Evolutionary conservation across 2,113 vertebrate species (phyloP), one percentile per base, ranked within the genome.

Genomic region (Taurulus bubalis): DNA sequence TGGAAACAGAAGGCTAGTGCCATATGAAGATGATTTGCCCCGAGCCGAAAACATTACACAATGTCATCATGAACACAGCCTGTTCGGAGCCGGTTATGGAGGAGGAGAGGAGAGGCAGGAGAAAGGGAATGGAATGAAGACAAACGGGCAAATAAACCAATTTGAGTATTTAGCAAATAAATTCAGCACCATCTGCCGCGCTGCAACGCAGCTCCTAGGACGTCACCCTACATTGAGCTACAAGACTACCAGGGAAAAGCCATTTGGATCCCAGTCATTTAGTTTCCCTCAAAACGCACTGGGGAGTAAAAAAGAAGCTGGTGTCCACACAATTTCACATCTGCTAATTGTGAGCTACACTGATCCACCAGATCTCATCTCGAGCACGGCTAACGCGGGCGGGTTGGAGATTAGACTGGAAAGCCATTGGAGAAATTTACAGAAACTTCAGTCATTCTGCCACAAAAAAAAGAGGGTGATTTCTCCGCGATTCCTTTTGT

Each of bases 111-210:
- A 32, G 18, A 86, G 53, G 77, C 71, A 82, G 71, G 45, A 64
- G 63, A 75, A 68, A 62, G 68, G 70, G 63, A 82, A 71, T 24
- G 66, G 51, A 55, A 91, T 75, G 67, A 79, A 83, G 40, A 79
- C 47, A 84, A 84, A 85, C 85, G 36, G n/a, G 80, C 87, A 93
- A 89, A 88, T 89, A 92, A 92, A 89, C 82, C 84, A 91, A 92
- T 91, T 86, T 84, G 70, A 88, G 90, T 92, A 93, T 93, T 95
- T 93, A 94, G 93, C 89, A 91, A 93, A 94, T 92, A 91, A 80
- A 94, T 91, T 77, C 87, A 80, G 87, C 30, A 58, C 93, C 94
- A 95, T 95, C 94, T 95, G 94, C 90, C 80, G 75, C 16, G 14
- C 75, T 62, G 80, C 79, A 86, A 84, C 85, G 83, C 55, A 28